A percentile compares a stretch with the other conserved stretches of the same genome.
Evolutionary conservation across 2,113 vertebrate species (phyloP).

Genomic region (Ammospiza caudacuta): DNA sequence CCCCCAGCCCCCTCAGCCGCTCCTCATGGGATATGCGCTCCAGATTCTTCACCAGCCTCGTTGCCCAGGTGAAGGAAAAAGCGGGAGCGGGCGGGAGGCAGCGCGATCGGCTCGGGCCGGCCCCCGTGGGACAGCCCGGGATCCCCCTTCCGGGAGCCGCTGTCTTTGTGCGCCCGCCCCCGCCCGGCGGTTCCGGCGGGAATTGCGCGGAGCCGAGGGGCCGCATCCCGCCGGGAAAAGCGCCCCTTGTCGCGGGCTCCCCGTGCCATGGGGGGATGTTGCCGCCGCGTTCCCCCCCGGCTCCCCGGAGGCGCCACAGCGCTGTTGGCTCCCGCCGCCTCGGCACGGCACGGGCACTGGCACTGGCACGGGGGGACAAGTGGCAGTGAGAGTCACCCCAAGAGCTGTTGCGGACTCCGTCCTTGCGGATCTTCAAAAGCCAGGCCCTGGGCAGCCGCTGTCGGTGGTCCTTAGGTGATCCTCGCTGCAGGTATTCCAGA

Average conservation of each 20-base stretch:
- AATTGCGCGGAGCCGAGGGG: background rate
- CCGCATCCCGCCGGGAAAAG: background rate
- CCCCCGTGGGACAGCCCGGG: background rate
- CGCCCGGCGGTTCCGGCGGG: background rate
- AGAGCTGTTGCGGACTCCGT: background rate
- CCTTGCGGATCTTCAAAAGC: background rate
- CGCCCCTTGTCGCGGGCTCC: rapidly evolving
- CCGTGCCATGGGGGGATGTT: too few species aligned
- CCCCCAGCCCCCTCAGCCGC: background rate
- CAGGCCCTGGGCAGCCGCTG: background rate
- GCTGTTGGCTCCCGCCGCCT: background rate
- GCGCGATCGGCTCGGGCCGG: rapidly evolving
- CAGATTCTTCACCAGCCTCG: background rate
- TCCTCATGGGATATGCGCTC: rapidly evolving
- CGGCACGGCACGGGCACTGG: background rate
- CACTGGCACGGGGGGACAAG: background rate
- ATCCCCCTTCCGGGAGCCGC: background rate
- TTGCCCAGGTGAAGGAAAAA: background rate
- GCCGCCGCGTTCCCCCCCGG: too few species aligned
- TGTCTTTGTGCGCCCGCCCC: background rate
- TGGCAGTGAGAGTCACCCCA: background rate
- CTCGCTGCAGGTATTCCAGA: background rate
- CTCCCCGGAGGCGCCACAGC: background rate
- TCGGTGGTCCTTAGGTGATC: background rate
- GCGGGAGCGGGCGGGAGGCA: background rate